Base-by-base conservation (phyloP, 2,888 invertebrate species). In the Tinea semifulvella region DNA sequence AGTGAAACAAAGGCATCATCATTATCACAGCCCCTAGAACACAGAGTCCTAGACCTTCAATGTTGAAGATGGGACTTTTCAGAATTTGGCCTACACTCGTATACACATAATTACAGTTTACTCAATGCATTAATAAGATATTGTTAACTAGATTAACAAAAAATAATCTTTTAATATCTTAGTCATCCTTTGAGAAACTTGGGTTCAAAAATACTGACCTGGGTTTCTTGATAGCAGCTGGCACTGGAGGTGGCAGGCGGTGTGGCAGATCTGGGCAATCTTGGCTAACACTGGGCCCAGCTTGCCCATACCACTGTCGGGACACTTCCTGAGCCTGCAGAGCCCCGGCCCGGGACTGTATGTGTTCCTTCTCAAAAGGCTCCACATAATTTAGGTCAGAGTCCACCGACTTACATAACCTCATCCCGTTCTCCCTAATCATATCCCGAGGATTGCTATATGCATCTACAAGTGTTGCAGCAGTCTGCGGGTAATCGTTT, bases 311-410 rank as follows among this genome's bases (percentile, higher is more conserved):
- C 50, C 69, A 76, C 50, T 76, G 77, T 46, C 62, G 70, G 1
- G 80, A 80, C 19, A 68, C 56, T 49, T 79, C 73, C 52, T 73
- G 70, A 13, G 74, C 68, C 47, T 75, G 63, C 17, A 79, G 49
- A n/a, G 80, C 80, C 65, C 72, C 75, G 13, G 74, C 67, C 62
- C 71, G 77, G 0, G 80, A 80, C 49, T 80, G 77, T 27, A 80
- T 80, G 18, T 69, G 68, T 52, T 80, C 80, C 47, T 80, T 79
- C 50, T 80, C 79, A 61, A 80, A 80, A 16, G 80, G 80, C 48
- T 80, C 80, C 27, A 80, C 79, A 58, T 80, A 80, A 53, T 80
- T 69, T 44, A 80, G 57, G 56, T 80, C 80, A 1, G 80, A 80
- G 39, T 80, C 80, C 10, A 80, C 80, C 46, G 80, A 80, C 53